phyloP scores from a whole-genome alignment of 2,113 vertebrate genomes.

The Pleuronectes platessa region DNA sequence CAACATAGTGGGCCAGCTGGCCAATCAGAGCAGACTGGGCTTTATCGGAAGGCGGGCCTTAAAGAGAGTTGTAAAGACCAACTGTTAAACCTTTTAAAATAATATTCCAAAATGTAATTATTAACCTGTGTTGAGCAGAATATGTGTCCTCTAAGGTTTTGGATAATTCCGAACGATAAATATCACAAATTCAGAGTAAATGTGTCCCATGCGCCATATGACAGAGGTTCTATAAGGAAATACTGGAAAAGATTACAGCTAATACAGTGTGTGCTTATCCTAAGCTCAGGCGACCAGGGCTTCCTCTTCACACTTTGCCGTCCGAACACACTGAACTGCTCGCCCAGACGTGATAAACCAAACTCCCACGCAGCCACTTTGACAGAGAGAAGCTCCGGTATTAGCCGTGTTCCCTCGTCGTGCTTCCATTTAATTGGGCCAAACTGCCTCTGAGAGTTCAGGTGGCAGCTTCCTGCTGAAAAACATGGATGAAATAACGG shows the following conservation, averaged over 20 bases:
- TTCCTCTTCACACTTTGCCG: slow-evolving; percentile 24
- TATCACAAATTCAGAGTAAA: background rate
- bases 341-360: slow-evolving; percentile 48
- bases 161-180: slow-evolving; percentile 1
- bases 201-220: background rate
- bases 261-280: slow-evolving; percentile 9
- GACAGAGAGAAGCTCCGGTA: slow-evolving; percentile 45
- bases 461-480: slow-evolving; percentile 19
- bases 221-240: background rate
- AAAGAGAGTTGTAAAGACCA: no score
- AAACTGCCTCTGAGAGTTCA: slow-evolving; percentile 42
- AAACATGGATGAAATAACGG: slow-evolving; percentile 29
- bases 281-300: slow-evolving; percentile 4
- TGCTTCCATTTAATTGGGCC: slow-evolving; percentile 45
- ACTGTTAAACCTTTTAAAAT: no score
- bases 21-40: no score
- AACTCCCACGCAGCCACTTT: slow-evolving; percentile 56
- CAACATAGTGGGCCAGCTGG: no score
- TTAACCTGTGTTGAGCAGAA: no score
- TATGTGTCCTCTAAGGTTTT: no score
- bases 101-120: no score
- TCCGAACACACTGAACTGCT: slow-evolving; percentile 54
- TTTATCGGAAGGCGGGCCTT: no score
- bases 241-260: slow-evolving; percentile 13
- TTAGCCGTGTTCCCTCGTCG: slow-evolving; percentile 41